A percentile compares a stretch with the other conserved stretches of the same genome.
Evolutionary conservation across 2,888 invertebrate species (phyloP).

Genomic region (Polyploca ridens): DNA sequence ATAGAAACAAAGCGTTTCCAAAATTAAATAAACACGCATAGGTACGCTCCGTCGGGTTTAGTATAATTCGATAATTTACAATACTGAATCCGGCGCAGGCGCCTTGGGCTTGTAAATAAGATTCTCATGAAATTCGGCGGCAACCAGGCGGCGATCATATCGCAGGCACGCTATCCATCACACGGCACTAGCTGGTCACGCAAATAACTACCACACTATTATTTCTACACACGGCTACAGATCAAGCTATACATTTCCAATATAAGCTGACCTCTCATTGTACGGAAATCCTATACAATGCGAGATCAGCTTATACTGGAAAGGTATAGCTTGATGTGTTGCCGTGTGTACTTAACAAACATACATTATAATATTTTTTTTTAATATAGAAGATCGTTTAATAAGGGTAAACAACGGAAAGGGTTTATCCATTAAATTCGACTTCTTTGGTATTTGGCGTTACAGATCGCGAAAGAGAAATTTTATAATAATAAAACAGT

Average conservation of each 20-base stretch:
- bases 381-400: constrained; percentile 16
- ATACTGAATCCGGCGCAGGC: constrained; percentile 51
- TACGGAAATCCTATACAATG: no score
- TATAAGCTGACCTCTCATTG: no score
- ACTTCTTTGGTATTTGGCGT: no score
- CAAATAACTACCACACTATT: constrained; percentile 63
- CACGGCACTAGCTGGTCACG: constrained; percentile 60
- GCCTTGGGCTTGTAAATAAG: constrained; percentile 71
- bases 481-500: no score
- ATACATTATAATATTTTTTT: constrained; percentile 33
- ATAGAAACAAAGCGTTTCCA: constrained; percentile 72
- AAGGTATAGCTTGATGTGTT: no score
- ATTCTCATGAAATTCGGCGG: constrained; percentile 78
- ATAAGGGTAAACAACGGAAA: neutral
- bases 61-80: constrained; percentile 79
- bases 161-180: constrained; percentile 78
- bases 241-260: no score
- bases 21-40: constrained; percentile 80
- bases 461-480: no score
- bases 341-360: constrained; percentile 47
- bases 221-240: no score
- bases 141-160: constrained; percentile 64
- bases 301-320: no score
- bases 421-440: no score
- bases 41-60: constrained; percentile 61